Conservation (phyloP, 2,113 vertebrate species). For the Eonycteris spelaea region DNA sequence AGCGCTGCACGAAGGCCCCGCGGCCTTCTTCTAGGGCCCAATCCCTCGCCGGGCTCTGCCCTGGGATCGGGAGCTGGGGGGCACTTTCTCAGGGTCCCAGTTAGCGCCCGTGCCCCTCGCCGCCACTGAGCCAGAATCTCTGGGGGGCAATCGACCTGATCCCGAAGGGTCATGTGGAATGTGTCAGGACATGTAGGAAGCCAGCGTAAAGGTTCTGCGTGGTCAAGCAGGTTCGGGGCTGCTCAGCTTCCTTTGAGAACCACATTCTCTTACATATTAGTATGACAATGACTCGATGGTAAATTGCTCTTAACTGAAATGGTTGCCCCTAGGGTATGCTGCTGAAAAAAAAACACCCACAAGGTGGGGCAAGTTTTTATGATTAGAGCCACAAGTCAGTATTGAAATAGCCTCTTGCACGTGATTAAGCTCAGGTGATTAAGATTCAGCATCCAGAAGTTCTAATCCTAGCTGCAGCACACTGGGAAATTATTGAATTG, state of each 20-base stretch:
- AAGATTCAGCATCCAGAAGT: neutral
- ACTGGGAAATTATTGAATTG: neutral
- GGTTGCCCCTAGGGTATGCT: neutral
- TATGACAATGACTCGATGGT: neutral
- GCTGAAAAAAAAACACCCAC: neutral
- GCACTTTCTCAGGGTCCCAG: neutral
- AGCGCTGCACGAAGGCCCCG: neutral
- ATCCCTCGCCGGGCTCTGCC: neutral
- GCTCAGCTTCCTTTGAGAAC: neutral
- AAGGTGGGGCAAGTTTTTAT: neutral
- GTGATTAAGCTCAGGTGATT: neutral
- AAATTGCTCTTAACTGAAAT: neutral
- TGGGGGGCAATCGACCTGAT: neutral
- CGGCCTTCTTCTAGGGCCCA: neutral
- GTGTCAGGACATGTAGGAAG: neutral
- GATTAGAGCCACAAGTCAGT: neutral
- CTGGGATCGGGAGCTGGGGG: neutral
- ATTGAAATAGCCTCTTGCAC: neutral
- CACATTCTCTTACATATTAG: neutral
- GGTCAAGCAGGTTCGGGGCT: neutral
- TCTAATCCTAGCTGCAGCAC: neutral
- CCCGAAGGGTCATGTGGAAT: neutral
- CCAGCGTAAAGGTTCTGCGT: neutral
- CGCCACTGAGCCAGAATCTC: neutral
- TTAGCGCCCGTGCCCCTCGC: neutral